These are phyloP conservation scores for Anorthoa munda DNA, from an alignment of 2,888 invertebrate genomes.

Conservation along the genomic window DNA sequence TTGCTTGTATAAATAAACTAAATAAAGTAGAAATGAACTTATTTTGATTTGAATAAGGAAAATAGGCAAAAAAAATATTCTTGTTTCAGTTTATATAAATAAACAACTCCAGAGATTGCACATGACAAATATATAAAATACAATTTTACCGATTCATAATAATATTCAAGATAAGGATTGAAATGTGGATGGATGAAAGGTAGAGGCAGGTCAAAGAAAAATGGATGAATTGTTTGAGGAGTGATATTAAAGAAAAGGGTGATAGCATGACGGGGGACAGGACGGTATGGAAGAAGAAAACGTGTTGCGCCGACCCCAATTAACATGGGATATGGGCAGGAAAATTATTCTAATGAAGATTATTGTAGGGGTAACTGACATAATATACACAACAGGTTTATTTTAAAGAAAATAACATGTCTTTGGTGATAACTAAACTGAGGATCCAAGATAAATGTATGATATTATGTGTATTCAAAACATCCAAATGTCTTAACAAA, in stretches of 20 bases:
- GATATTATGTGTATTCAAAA: neutral
- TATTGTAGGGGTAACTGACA: neutral
- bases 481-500: neutral
- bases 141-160: too few species aligned
- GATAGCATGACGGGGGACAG: too few species aligned
- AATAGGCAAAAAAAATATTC: constrained; percentile 1
- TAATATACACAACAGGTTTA: neutral
- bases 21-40: neutral
- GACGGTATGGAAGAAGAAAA: too few species aligned
- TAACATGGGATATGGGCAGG: too few species aligned
- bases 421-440: neutral
- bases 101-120: too few species aligned
- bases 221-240: too few species aligned
- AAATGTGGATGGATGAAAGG: too few species aligned
- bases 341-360: neutral
- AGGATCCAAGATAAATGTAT: constrained; percentile 7
- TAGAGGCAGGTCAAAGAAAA: too few species aligned
- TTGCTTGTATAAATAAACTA: neutral
- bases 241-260: too few species aligned
- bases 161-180: too few species aligned
- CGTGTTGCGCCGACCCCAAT: too few species aligned
- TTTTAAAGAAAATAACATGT: neutral
- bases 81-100: neutral
- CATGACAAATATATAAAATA: too few species aligned
- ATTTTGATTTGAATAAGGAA: neutral